Percentiles rank a stretch among this genome's conserved stretches.
Evolutionary conservation across 2,797 vertebrate species (phyloP).

Genomic region (Alca torda): DNA sequence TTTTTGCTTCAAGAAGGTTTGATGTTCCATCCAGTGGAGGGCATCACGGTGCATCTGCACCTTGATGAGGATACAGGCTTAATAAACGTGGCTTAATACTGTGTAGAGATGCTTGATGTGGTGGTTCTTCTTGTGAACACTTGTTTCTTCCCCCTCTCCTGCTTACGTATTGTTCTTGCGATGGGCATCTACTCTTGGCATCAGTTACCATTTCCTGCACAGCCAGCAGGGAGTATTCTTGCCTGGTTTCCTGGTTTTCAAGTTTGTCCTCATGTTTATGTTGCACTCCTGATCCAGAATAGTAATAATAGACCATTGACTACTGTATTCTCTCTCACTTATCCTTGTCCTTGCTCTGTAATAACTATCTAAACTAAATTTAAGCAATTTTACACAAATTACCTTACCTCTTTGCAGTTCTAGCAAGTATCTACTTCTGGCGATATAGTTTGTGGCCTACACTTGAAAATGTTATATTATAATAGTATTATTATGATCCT

Average conservation of each 20-base stretch:
- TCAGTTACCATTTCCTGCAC: constrained; percentile 66
- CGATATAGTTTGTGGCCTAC: constrained; percentile 33
- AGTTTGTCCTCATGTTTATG: constrained; percentile 64
- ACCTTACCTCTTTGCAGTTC: constrained; percentile 15
- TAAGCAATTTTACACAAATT: constrained; percentile 18
- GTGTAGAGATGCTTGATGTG: constrained; percentile 64
- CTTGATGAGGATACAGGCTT: constrained; percentile 1
- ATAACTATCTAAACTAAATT: constrained; percentile 42
- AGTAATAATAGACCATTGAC: constrained; percentile 47
- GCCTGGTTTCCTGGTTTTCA: constrained; percentile 62
- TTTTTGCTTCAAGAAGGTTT: constrained; percentile 7
- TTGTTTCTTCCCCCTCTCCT: constrained; percentile 70
- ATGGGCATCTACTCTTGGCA: constrained; percentile 65
- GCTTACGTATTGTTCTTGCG: constrained; percentile 72
- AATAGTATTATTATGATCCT: constrained; percentile 13
- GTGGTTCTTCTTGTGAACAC: constrained; percentile 67
- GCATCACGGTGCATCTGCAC: neutral
- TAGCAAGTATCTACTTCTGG: constrained; percentile 38
- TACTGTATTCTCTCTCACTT: neutral
- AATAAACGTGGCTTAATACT: constrained; percentile 57
- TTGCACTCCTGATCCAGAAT: constrained; percentile 61
- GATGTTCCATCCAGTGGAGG: constrained; percentile 5
- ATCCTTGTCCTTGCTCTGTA: constrained; percentile 19
- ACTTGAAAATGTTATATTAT: constrained; percentile 32
- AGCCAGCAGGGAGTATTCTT: constrained; percentile 68